These are phyloP conservation scores for Indicator indicator DNA, from an alignment of 2,113 vertebrate genomes.

Conservation along the genomic window DNA sequence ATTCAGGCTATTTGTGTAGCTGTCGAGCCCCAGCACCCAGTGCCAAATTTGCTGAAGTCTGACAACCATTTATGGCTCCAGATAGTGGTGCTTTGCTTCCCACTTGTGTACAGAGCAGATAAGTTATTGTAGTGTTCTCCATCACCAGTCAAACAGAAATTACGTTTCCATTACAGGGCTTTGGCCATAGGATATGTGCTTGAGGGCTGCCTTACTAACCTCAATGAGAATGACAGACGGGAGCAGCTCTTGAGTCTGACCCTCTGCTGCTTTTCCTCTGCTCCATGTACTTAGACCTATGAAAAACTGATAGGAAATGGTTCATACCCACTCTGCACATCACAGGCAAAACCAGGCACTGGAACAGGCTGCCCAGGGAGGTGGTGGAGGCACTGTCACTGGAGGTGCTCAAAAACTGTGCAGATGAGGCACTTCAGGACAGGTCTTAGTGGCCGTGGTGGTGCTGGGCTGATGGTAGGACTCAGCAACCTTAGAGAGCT, in stretches of 20 bases:
- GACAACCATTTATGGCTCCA: constrained; percentile 11
- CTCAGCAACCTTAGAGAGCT: too few relatives aligned
- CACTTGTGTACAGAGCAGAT: not conserved
- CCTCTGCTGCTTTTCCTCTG: not conserved
- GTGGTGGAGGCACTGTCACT: too few relatives aligned
- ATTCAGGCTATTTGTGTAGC: not conserved
- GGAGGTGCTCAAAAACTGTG: too few relatives aligned
- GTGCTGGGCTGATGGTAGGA: too few relatives aligned
- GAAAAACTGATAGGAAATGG: not conserved
- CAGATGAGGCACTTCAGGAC: too few relatives aligned
- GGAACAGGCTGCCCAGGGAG: too few relatives aligned
- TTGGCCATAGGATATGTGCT: not conserved
- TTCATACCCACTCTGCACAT: not conserved
- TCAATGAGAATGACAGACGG: not conserved
- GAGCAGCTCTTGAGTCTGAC: not conserved
- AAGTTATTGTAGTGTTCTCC: constrained; percentile 7
- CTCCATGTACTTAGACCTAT: not conserved
- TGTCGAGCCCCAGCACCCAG: not conserved
- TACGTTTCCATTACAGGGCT: not conserved
- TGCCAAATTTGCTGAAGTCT: constrained; percentile 29
- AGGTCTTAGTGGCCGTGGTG: too few relatives aligned
- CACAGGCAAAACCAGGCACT: not conserved
- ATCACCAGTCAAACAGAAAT: constrained; percentile 10
- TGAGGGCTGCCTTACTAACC: not conserved
- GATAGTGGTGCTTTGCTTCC: not conserved